These are phyloP conservation scores for Lordiphosa mommai DNA, from an alignment of 1,140 invertebrate species.

Conservation along the genomic window DNA sequence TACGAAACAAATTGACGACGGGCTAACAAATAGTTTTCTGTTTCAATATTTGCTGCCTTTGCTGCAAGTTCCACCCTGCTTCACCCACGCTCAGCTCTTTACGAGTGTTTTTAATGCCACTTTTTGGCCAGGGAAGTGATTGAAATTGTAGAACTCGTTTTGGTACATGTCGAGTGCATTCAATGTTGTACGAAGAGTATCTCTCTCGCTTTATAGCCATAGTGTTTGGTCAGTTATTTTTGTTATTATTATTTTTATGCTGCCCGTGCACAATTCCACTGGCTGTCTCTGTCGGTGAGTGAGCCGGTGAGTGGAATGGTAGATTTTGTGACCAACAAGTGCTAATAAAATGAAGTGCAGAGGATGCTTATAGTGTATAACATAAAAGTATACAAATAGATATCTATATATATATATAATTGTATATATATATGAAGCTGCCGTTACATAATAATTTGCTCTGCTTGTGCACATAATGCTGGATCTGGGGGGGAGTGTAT, in stretches of 20 bases:
- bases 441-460: constrained; percentile 51
- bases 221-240: constrained; percentile 55
- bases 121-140: constrained; percentile 58
- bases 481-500: too few relatives aligned
- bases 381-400: constrained; percentile 3
- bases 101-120: constrained; percentile 63
- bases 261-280: constrained; percentile 5
- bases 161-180: constrained; percentile 52
- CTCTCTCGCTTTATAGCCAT: constrained; percentile 25
- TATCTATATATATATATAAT: constrained; percentile 20
- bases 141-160: constrained; percentile 51
- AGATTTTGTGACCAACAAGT: constrained; percentile 26
- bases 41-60: constrained; percentile 49
- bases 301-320: not conserved
- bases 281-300: not conserved
- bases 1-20: constrained; percentile 56
- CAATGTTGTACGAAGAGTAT: constrained; percentile 27
- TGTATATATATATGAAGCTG: constrained; percentile 3
- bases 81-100: constrained; percentile 16
- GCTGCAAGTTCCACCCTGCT: constrained; percentile 9
- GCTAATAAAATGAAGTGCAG: constrained; percentile 48
- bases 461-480: constrained; percentile 4
- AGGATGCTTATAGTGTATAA: not conserved
- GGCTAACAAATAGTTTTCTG: constrained; percentile 48
- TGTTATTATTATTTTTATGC: constrained; percentile 60